Conservation (phyloP, 2,888 invertebrate genomes). For the Caenorhabditis sp. region DNA sequence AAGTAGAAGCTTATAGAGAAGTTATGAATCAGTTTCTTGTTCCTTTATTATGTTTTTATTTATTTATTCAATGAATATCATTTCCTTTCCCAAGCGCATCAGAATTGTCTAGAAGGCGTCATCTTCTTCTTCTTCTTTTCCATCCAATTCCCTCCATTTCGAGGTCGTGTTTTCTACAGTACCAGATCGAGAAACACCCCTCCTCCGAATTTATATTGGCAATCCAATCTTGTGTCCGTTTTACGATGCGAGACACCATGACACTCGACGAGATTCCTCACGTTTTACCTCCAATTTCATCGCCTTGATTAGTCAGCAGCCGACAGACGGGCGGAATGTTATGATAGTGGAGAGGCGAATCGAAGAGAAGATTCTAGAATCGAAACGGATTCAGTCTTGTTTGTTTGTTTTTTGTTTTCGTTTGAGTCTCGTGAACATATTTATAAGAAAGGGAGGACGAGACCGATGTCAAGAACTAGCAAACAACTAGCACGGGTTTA, state of each 20-base stretch:
- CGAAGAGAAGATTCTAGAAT: constrained; percentile 3
- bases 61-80: too few relatives aligned
- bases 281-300: constrained; percentile 49
- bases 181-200: constrained; percentile 28
- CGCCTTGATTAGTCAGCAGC: constrained; percentile 56
- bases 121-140: too few relatives aligned
- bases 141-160: not conserved
- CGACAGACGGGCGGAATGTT: constrained; percentile 22
- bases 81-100: constrained; percentile 6
- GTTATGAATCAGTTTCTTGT: too few relatives aligned
- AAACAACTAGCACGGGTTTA: too few relatives aligned
- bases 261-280: constrained; percentile 16
- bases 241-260: constrained; percentile 47
- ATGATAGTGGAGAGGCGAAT: constrained; percentile 26
- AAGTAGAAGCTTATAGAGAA: constrained; percentile 7
- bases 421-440: too few relatives aligned
- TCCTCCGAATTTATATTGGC: constrained; percentile 59
- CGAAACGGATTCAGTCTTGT: not conserved
- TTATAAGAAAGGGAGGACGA: too few relatives aligned
- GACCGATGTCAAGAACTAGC: not conserved
- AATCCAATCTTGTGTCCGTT: constrained; percentile 59
- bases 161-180: constrained; percentile 38
- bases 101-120: constrained; percentile 33
- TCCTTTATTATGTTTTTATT: too few relatives aligned
- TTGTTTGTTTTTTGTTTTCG: not conserved